Base-by-base conservation (phyloP, 2,888 invertebrate genomes). In the Ypsolopha sequella region DNA sequence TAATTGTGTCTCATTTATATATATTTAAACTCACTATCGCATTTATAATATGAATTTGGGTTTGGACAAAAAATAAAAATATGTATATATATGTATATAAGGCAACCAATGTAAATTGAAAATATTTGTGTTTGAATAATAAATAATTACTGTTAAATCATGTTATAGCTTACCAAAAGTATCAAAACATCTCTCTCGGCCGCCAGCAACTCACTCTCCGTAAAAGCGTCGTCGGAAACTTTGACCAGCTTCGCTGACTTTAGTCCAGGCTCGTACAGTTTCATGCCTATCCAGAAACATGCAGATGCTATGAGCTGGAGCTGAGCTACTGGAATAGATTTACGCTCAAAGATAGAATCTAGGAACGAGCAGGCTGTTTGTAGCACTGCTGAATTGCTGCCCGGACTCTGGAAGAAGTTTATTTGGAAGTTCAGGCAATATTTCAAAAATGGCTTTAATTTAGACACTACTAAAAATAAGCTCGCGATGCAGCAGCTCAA, bases 211-310 rank as follows among this genome's bases (percentile, higher is more conserved):
- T 56, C 52, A 0, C 58, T 52, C 7, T 54, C 39, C 0, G 64
- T 61, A 51, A 82, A 84, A 0, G 76, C 77, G 0, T 63, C 49
- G 8, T 64, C 61, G 0, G 79, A 59, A 33, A 51, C 68, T 48
- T 56, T 70, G 3, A 76, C 73, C 2, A 82, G 62, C 43, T 55
- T 67, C 1, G 53, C 46, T 0, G 76, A 72, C 0, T 64, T 43
- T 0, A 59, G n/a, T 0, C 55, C 55, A 0, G 69, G 63, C 0
- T 78, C 80, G 10, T 75, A 64, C 2, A 74, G 53, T 53, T 85
- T 85, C 60, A 70, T 67, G 0, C 82, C 74, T 48, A 84, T 73
- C 85, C 84, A 85, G 58, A 67, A 80, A 52, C 80, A 77, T 3
- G 82, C 81, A 1, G 80, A 68, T 1, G 76, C 72, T 0, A 76